Evolutionary conservation across 1,140 invertebrate genomes (phyloP), one percentile per base, ranked within the genome.

Genomic region (Magallana ariakensis): DNA sequence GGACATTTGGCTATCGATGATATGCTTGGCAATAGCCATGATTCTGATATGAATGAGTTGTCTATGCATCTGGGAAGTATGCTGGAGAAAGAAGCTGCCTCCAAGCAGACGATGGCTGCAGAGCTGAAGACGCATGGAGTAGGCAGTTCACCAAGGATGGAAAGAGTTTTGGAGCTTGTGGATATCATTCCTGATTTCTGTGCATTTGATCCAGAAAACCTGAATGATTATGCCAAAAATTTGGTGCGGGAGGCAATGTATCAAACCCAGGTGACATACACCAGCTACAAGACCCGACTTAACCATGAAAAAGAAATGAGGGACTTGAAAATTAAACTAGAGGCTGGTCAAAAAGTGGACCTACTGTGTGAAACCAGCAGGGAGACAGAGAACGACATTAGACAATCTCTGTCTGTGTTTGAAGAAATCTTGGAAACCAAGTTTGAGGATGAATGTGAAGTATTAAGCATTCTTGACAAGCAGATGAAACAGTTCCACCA

Each of bases 391-490:
- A 88, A 88, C 57, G 91, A 92, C 86, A 92, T 92, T 60, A 90
- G 92, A 75, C 86, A 88, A 46, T 89, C 91, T 22, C 53, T 93
- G 56, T 84, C 88, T 26, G 90, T 91, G 33, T 89, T 93, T 90
- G 93, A 93, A 80, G 92, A 93, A 84, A 92, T 93, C 26, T 81
- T 93, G 70, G 92, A 93, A 66, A 92, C 88, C 46, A 93, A 93
- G 80, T 92, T 92, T 86, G 91, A 92, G 62, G 93, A 93, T 89
- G 93, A 93, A 87, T 80, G 89, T 87, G 91, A 92, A 83, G 92
- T 93, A 19, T 85, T 93, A n/a, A 89, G 90, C 84, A 91, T 92
- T 15, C 81, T 93, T 6, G 89, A 92, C 33, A 87, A 85, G 66
- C 89, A 92, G 87, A 88, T 92, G 33, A 88, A 87, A 54, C 88